phyloP scores from a whole-genome alignment of 2,113 vertebrate species.

The Pteruthius melanotis region DNA sequence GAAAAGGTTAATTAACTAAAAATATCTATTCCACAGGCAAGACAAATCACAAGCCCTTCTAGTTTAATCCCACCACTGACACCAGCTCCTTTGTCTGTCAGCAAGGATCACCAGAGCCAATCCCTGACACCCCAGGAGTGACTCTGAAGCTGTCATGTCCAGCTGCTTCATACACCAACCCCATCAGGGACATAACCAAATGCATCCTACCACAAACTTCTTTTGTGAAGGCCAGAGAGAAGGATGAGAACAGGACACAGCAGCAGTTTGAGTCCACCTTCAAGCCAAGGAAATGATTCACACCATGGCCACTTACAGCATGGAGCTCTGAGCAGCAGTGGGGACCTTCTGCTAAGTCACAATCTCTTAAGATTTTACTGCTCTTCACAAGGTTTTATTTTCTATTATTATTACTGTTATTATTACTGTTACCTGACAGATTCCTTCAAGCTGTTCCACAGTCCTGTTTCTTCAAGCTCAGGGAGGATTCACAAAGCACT shows the following conservation, averaged over 20 bases:
- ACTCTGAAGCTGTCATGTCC: neutral
- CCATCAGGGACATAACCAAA: too few species aligned
- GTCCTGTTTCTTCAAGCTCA: neutral
- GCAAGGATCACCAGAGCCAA: neutral
- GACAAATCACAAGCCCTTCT: accelerated
- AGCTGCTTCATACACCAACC: neutral
- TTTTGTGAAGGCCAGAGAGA: neutral
- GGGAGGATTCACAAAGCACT: neutral
- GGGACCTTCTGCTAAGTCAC: neutral
- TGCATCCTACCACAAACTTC: accelerated
- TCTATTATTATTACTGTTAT: neutral
- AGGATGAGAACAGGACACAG: neutral
- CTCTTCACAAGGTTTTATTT: neutral
- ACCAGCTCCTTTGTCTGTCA: neutral
- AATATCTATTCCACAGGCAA: neutral
- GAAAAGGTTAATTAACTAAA: neutral
- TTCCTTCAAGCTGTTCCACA: neutral
- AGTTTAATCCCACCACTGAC: neutral
- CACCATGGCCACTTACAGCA: neutral
- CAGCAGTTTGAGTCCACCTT: neutral
- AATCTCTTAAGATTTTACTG: neutral
- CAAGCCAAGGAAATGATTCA: neutral
- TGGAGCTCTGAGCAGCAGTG: accelerated
- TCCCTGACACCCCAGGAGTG: neutral
- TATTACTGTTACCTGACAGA: neutral